Evolutionary conservation across 2,797 vertebrate species (phyloP), one percentile per base, ranked within the genome.

Genomic region (Pagetopsis macropterus): DNA sequence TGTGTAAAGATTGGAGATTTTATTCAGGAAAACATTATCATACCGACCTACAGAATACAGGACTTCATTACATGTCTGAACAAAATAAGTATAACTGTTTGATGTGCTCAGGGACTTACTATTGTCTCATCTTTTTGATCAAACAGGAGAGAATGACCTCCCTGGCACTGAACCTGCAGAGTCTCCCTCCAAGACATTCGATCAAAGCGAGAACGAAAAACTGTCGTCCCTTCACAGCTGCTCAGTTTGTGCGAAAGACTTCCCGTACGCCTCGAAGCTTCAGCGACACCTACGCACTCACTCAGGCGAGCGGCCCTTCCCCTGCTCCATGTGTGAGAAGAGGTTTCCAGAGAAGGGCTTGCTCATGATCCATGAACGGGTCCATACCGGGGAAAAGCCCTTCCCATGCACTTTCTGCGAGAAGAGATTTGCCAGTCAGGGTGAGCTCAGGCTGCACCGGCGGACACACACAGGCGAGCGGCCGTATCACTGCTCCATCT

Each of bases 261-360:
- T 94, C 70, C 92, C 89, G 0, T 93, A 92, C 3, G 91, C 91
- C 52, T 93, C 92, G 11, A 93, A 94, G 55, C 90, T 93, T 6
- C 92, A 94, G 75, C 88, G 92, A 21, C 92, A 94, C 81, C 79
- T 93, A 31, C 90, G 93, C 4, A 93, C 92, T 3, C 93, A 94
- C 82, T 93, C 93, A 0, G 93, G 93, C 41, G 93, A 94, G 84
- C 84, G 90, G 55, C 93, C 93, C 13, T 94, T 92, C 78, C 90
- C 91, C 5, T 94, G 93, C 81, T 85, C 90, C 11, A 84, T 91
- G 88, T 94, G 93, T n/a, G 89, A 91, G 65, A 94, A 93, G 79
- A 83, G 91, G 21, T 94, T 94, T 48, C 91, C 92, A 0, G 91
- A 94, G 57, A 93, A 93, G 70, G 93, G 91, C 14, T 87, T 92